These are phyloP conservation scores for Agrilus planipennis DNA, from an alignment of 1,140 invertebrate genomes.

Conservation along the genomic window DNA sequence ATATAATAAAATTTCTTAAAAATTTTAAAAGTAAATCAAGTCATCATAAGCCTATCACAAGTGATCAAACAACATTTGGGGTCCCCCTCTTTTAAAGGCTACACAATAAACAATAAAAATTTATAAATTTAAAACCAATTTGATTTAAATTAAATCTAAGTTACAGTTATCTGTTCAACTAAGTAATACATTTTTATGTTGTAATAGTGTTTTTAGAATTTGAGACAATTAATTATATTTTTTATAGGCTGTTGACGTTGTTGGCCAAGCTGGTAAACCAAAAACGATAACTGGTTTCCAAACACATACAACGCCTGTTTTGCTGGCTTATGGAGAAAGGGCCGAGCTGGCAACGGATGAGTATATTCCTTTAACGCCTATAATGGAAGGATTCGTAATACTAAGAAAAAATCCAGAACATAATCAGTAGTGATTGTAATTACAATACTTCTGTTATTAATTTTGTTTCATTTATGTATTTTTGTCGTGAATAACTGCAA, in stretches of 20 bases:
- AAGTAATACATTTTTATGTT: not conserved
- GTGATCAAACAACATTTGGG: too few species aligned
- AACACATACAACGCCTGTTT: slow-evolving; percentile 96
- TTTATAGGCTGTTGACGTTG: slow-evolving; percentile 89
- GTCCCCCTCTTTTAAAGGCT: too few species aligned
- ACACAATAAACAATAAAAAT: too few species aligned
- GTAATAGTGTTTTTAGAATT: not conserved
- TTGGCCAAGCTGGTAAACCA: slow-evolving; percentile 98
- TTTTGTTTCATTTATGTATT: too few species aligned
- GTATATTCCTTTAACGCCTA: slow-evolving; percentile 86
- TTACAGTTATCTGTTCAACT: not conserved
- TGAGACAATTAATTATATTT: not conserved
- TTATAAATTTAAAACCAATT: too few species aligned
- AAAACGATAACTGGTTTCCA: slow-evolving; percentile 99
- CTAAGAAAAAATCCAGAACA: slow-evolving; percentile 84
- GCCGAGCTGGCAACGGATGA: slow-evolving; percentile 98
- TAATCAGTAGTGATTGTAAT: slow-evolving; percentile 30
- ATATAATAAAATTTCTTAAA: too few species aligned
- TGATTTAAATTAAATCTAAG: not conserved
- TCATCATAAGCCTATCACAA: too few species aligned
- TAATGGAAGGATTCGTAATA: slow-evolving; percentile 99
- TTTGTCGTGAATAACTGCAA: too few species aligned
- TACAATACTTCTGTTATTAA: too few species aligned
- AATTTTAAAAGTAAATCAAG: too few species aligned
- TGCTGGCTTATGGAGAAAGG: slow-evolving; percentile 91